These are phyloP conservation scores for Acanthosoma haemorrhoidale DNA, from an alignment of 2,888 invertebrate species.

Conservation along the genomic window DNA sequence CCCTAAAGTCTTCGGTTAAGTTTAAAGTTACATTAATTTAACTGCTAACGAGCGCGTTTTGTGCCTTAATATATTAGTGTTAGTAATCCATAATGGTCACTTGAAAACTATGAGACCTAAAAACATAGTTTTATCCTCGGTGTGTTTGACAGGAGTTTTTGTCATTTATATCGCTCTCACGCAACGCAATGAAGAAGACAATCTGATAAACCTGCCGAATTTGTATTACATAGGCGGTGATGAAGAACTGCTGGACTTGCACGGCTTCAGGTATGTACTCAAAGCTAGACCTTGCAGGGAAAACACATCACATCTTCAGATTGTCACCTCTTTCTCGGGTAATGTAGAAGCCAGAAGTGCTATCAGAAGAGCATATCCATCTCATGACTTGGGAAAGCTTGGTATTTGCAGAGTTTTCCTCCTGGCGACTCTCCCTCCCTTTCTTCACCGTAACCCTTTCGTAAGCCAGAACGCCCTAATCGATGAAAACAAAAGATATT, in stretches of 20 bases:
- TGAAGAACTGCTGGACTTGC: constrained; percentile 21
- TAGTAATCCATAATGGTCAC: background rate
- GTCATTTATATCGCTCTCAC: background rate
- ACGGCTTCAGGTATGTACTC: constrained; percentile 24
- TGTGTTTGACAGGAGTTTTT: background rate
- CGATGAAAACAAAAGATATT: constrained; percentile 59
- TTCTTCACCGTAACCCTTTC: too few species aligned
- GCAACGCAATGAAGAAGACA: background rate
- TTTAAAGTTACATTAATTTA: too few species aligned
- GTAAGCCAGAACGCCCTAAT: constrained; percentile 54
- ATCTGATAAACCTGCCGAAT: constrained; percentile 11
- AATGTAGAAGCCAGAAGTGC: constrained; percentile 64
- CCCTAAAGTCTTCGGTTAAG: too few species aligned
- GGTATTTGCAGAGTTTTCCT: constrained; percentile 63
- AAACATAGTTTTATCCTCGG: background rate
- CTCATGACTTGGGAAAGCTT: constrained; percentile 53
- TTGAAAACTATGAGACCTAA: constrained; percentile 8
- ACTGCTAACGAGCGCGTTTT: too few species aligned
- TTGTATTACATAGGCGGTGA: constrained; percentile 11
- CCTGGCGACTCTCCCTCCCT: constrained; percentile 55
- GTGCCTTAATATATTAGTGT: too few species aligned
- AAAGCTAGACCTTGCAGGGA: constrained; percentile 12
- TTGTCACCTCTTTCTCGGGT: constrained; percentile 72
- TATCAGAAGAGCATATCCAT: constrained; percentile 61
- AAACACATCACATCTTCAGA: constrained; percentile 41